phyloP scores from a whole-genome alignment of 2,797 vertebrate species.

The Erpetoichthys calabaricus region DNA sequence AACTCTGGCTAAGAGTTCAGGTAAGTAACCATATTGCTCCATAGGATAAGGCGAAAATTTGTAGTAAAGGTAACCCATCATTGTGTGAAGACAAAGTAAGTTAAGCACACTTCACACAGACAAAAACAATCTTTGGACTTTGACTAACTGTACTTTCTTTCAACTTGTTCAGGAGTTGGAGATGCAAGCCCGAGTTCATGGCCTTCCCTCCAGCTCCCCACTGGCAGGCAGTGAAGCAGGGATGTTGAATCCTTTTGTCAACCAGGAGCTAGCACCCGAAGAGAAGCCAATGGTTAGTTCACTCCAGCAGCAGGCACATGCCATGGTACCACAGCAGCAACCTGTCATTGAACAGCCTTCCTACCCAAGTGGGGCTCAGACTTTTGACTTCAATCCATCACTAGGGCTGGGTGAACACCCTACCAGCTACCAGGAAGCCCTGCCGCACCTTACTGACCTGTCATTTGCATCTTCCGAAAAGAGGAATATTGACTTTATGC shows the following conservation, averaged over 20 bases:
- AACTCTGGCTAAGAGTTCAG: slow-evolving; percentile 87
- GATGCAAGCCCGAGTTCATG: slow-evolving; percentile 83
- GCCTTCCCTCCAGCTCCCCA: slow-evolving; percentile 70
- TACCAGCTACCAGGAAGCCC: slow-evolving; percentile 55
- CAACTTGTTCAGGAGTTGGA: slow-evolving; percentile 70
- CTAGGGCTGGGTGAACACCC: slow-evolving; percentile 68
- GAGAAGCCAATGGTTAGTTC: slow-evolving; percentile 36
- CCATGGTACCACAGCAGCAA: slow-evolving; percentile 13
- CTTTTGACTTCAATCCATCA: slow-evolving; percentile 75
- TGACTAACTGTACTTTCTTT: not conserved
- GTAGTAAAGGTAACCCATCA: not conserved
- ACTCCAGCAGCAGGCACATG: slow-evolving; percentile 29
- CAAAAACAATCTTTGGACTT: too few relatives aligned
- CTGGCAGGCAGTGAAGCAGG: slow-evolving; percentile 64
- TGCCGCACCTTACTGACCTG: slow-evolving; percentile 62
- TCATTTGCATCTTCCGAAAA: slow-evolving; percentile 57
- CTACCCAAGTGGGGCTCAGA: slow-evolving; percentile 35
- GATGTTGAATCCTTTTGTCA: slow-evolving; percentile 61
- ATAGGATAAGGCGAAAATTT: not conserved
- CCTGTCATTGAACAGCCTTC: too few relatives aligned
- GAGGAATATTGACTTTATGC: slow-evolving; percentile 82
- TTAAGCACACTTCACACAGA: slow-evolving; percentile 1
- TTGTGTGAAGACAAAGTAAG: not conserved
- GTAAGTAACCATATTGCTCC: slow-evolving; percentile 30
- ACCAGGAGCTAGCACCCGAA: slow-evolving; percentile 69